Conservation (phyloP, 35 echinoderm and acorn worm genomes). For the Heliocidaris tuberculata region DNA sequence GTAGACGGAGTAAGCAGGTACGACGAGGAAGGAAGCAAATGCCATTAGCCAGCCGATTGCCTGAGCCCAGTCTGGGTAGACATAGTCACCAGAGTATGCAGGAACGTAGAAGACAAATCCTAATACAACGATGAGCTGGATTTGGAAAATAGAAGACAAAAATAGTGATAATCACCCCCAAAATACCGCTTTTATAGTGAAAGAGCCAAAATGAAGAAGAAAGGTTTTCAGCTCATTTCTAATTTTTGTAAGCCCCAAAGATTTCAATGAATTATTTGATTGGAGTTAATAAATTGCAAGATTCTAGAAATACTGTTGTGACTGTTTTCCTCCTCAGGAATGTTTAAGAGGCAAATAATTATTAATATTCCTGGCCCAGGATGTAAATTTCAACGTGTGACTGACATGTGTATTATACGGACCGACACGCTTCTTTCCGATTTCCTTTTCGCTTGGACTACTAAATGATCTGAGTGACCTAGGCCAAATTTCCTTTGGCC, state of each 20-base stretch:
- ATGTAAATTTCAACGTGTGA: too few species aligned
- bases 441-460: too few species aligned
- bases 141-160: not conserved
- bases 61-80: constrained; percentile 73
- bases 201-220: not conserved
- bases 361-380: too few species aligned
- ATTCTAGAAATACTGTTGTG: too few species aligned
- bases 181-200: not conserved
- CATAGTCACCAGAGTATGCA: constrained; percentile 59
- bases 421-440: too few species aligned
- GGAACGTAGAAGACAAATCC: constrained; percentile 85
- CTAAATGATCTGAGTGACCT: too few species aligned
- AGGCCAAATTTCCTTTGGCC: too few species aligned
- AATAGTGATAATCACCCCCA: not conserved
- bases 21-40: constrained; percentile 61
- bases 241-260: not conserved
- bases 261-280: too few species aligned
- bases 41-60: constrained; percentile 78
- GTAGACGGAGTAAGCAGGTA: constrained; percentile 70
- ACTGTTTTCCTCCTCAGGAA: too few species aligned
- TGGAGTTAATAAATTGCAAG: too few species aligned
- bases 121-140: constrained; percentile 64
- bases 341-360: too few species aligned
- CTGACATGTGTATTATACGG: too few species aligned
- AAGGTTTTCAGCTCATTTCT: not conserved